Evolutionary conservation across 2,113 vertebrate genomes (phyloP).

Genomic region (Macquaria ambigua): DNA sequence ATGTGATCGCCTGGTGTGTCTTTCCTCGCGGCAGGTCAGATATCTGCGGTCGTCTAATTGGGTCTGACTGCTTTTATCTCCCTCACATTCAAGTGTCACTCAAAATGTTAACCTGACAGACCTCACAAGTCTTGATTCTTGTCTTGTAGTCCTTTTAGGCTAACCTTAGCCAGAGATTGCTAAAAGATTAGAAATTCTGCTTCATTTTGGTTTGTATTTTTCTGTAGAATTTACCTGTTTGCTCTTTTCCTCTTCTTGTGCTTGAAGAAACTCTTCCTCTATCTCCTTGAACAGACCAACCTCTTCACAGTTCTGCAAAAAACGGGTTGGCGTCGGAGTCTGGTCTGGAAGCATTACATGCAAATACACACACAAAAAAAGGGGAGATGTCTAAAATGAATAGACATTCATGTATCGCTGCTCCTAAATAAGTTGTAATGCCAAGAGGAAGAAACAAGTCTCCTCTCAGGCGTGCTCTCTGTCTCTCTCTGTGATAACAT

Average conservation of each 20-base stretch:
- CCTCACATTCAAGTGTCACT: conserved; percentile 77
- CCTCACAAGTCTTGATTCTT: conserved; percentile 14
- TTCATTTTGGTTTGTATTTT: not conserved
- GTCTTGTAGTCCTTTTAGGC: not conserved
- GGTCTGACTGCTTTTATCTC: conserved; percentile 89
- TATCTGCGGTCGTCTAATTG: conserved; percentile 82
- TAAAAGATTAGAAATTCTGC: not conserved
- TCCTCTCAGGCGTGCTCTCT: conserved; percentile 31
- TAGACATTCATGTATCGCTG: not conserved
- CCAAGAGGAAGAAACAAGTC: conserved; percentile 23
- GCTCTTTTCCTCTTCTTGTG: conserved; percentile 93
- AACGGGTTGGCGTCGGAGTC: conserved; percentile 96
- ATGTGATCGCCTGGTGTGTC: conserved; percentile 67
- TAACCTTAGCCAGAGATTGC: not conserved
- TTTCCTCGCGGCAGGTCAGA: conserved; percentile 73
- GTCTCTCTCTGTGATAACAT: conserved; percentile 67
- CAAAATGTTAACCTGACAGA: conserved; percentile 39
- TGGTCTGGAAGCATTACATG: conserved; percentile 87
- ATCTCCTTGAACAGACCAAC: conserved; percentile 98
- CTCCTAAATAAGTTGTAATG: conserved; percentile 18
- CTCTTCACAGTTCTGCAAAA: conserved; percentile 98
- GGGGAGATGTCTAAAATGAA: not conserved
- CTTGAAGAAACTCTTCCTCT: conserved; percentile 95
- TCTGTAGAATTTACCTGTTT: conserved; percentile 86
- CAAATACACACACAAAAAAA: conserved; percentile 25